Base-by-base conservation (phyloP, 2,888 invertebrate genomes). In the Cataglyphis altisquamis region DNA sequence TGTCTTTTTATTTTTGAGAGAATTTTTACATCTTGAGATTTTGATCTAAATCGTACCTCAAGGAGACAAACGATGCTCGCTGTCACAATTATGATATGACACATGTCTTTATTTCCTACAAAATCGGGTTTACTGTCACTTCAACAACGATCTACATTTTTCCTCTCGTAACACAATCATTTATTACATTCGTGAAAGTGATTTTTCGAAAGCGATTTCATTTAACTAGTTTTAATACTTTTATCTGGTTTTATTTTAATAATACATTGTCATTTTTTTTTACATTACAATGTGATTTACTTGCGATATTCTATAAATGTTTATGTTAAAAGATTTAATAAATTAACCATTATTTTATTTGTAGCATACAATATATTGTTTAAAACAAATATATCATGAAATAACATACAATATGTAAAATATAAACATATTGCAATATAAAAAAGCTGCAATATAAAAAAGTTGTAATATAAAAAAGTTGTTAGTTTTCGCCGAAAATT, bases 1-100 rank as follows among this genome's bases (percentile, higher is more conserved):
- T 89, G 90, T 93, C 93, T 86, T 67, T 57, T n/a, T 9, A 29
- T 52, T 48, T 63, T 70, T 87, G 12, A 75, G 60, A 62, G 36
- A 82, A 84, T 84, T 73, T 83, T 72, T 62, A 52, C 62, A 15
- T 77, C 32, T 57, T 25, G 41, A 25, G 12, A 48, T 63, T 72
- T 75, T 64, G 64, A 45, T 48, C n/a, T 63, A 48, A 36, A 57
- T 72, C 74, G 64, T 55, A 45, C 45, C n/a, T 63, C 55, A 36
- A 57, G 57, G 74, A 90, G 90, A 90, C 81, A 90, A 90, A 90
- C 87, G 90, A 84, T 84, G 74, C 57, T 60, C 32, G 32, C 48
- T 45, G 32, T 62, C 66, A 73, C 75, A 55, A 78, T 62, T 86
- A 67, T 84, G 78, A 86, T 82, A 45, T 48, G 63, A 67, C 84